Evolutionary conservation across 2,113 vertebrate species (phyloP).

Genomic region (Athene cunicularia): DNA sequence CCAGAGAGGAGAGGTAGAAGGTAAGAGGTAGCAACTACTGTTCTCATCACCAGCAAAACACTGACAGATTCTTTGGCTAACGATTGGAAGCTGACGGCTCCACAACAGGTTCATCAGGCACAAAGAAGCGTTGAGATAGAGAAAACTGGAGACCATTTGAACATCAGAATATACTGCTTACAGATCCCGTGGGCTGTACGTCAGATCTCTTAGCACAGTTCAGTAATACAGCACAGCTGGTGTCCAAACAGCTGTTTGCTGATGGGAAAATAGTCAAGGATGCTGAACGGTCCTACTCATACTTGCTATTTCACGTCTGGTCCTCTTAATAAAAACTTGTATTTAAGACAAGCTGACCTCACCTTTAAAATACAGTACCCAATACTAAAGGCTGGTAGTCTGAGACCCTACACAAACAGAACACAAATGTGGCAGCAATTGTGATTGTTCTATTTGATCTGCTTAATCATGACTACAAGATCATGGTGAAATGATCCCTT

Average conservation of each 20-base stretch:
- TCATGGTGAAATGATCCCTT: neutral
- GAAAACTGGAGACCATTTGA: neutral
- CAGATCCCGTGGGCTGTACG: neutral
- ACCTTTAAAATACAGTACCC: neutral
- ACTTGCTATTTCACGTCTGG: neutral
- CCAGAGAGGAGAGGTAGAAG: neutral
- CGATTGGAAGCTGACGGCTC: neutral
- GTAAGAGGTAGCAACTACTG: neutral
- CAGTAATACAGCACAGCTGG: neutral
- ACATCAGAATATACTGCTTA: neutral
- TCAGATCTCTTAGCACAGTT: neutral
- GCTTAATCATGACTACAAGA: neutral
- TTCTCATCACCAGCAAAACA: neutral
- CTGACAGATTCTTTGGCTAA: neutral
- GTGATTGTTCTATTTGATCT: neutral
- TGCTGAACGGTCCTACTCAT: neutral
- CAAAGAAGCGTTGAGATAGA: neutral
- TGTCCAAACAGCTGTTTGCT: neutral
- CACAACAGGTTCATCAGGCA: neutral
- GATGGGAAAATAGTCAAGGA: neutral
- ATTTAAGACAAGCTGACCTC: neutral
- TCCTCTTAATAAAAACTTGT: neutral
- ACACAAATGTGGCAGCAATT: neutral
- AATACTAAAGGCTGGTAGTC: neutral
- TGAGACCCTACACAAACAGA: neutral